A percentile compares a stretch with the other conserved stretches of the same genome.
Evolutionary conservation across 2,888 invertebrate genomes (phyloP).

Genomic region (Agrotis segetum): DNA sequence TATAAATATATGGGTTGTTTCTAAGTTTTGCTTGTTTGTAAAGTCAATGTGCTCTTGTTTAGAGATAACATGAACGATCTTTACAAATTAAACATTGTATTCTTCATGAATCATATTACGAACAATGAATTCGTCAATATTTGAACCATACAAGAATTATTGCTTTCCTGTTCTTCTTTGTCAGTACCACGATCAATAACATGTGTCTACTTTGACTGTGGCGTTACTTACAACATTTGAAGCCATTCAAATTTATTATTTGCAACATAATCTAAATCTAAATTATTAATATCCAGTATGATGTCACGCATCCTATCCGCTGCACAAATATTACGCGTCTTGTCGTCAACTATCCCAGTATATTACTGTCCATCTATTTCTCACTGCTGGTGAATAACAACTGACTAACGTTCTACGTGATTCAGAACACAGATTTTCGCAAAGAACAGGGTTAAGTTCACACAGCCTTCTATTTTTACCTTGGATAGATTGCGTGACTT

Average conservation of each 20-base stretch:
- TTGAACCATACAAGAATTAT: background rate
- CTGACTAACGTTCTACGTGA: conserved; percentile 60
- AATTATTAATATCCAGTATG: conserved; percentile 51
- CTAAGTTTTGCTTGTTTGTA: conserved; percentile 26
- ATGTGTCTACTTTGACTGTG: background rate
- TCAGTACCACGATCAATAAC: too few species aligned
- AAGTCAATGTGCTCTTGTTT: conserved; percentile 37
- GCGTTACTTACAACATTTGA: background rate
- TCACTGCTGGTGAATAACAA: conserved; percentile 55
- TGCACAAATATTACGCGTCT: conserved; percentile 48
- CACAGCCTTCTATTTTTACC: conserved; percentile 79
- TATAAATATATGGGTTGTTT: conserved; percentile 28
- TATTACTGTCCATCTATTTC: conserved; percentile 55
- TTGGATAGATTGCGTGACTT: conserved; percentile 79
- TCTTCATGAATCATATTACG: background rate
- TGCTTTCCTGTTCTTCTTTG: background rate
- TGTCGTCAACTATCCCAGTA: conserved; percentile 36
- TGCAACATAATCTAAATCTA: conserved; percentile 1
- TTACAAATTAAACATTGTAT: background rate
- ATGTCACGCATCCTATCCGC: conserved; percentile 45
- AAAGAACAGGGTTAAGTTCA: conserved; percentile 75
- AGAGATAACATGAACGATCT: background rate
- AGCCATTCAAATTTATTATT: background rate
- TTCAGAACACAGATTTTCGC: conserved; percentile 64
- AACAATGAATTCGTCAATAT: background rate